A percentile compares a stretch with the other conserved stretches of the same genome.
These are phyloP conservation scores for Gambelia wislizenii DNA, from an alignment of 2,797 vertebrate species.

Conservation along the genomic window DNA sequence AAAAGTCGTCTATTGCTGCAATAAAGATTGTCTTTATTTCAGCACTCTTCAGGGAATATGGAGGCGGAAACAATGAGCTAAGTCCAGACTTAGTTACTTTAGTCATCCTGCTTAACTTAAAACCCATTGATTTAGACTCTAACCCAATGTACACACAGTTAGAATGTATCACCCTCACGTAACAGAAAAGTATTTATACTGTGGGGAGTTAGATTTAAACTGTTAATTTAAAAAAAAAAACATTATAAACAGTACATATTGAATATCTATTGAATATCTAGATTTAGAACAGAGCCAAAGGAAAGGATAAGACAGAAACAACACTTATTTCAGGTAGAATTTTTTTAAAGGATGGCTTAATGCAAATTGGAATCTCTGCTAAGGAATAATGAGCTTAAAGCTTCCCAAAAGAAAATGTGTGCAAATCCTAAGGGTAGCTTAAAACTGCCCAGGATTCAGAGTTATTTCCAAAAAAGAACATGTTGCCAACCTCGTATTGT, in stretches of 20 bases:
- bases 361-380: neutral
- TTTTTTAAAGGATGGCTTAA: neutral
- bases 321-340: neutral
- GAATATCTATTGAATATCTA: neutral
- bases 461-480: neutral
- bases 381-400: neutral
- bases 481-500: neutral
- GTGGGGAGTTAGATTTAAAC: conserved; percentile 13
- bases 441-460: neutral
- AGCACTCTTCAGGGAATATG: neutral
- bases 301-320: neutral
- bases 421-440: neutral
- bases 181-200: conserved; percentile 28
- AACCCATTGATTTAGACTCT: neutral
- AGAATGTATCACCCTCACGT: neutral
- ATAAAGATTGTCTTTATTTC: neutral
- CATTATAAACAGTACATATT: neutral
- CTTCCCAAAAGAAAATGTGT: neutral
- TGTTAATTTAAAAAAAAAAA: conserved; percentile 15
- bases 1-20: neutral
- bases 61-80: neutral
- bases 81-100: neutral
- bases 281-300: neutral
- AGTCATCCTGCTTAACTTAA: neutral
- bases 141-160: neutral